These are phyloP conservation scores for Cantharis rufa DNA, from an alignment of 2,888 invertebrate species.

Conservation along the genomic window DNA sequence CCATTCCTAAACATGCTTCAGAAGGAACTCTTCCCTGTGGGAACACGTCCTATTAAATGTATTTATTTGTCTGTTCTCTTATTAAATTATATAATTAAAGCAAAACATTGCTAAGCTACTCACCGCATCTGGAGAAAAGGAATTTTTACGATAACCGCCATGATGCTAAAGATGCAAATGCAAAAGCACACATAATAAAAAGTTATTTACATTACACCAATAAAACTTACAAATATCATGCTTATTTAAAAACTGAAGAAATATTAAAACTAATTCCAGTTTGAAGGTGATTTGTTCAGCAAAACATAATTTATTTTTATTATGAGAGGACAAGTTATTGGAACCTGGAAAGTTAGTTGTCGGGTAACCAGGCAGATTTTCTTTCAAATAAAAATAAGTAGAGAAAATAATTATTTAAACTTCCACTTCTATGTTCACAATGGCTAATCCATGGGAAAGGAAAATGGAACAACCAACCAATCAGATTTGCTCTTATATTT, in stretches of 20 bases:
- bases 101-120: conserved; percentile 47
- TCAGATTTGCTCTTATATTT: too few relatives aligned
- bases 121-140: conserved; percentile 66
- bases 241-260: not conserved
- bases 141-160: conserved; percentile 63
- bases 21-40: conserved; percentile 70
- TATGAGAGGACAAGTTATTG: too few relatives aligned
- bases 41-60: not conserved
- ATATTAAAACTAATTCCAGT: not conserved
- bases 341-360: too few relatives aligned
- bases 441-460: too few relatives aligned
- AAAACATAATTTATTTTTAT: too few relatives aligned
- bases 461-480: too few relatives aligned
- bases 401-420: too few relatives aligned
- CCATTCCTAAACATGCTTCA: conserved; percentile 75
- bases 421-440: too few relatives aligned
- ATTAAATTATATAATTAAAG: conserved; percentile 11
- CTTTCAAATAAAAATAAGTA: too few relatives aligned
- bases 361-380: too few relatives aligned
- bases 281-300: too few relatives aligned
- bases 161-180: conserved; percentile 59
- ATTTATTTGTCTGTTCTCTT: not conserved
- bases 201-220: not conserved
- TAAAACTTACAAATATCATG: not conserved
- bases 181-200: conserved; percentile 48